Conservation (phyloP, 2,797 vertebrate genomes). For the Chiroxiphia lanceolata region DNA sequence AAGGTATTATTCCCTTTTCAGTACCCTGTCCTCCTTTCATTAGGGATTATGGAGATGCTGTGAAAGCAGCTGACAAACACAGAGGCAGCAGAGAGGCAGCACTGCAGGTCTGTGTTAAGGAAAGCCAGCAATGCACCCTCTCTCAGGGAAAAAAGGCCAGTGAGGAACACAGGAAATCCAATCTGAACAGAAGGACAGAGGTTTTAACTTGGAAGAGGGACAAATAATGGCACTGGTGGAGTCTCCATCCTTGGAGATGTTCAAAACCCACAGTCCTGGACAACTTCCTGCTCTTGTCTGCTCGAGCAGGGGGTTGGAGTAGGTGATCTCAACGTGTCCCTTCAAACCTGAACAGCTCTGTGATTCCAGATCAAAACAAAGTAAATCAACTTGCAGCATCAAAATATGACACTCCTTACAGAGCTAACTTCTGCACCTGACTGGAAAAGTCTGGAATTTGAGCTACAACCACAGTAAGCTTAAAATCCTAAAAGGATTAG, state of each 20-base stretch:
- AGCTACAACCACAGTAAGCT: not conserved
- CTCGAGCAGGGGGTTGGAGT: not conserved
- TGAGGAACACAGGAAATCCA: not conserved
- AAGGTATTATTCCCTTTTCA: not conserved
- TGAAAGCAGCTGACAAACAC: not conserved
- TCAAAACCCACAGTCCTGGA: not conserved
- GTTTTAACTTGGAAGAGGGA: not conserved
- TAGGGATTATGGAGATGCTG: not conserved
- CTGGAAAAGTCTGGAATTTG: not conserved
- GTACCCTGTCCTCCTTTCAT: not conserved
- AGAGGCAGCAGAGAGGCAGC: not conserved
- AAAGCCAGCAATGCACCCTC: not conserved
- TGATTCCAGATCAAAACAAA: not conserved
- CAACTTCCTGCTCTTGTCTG: not conserved
- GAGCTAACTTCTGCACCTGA: not conserved
- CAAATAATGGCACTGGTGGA: not conserved
- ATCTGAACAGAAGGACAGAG: not conserved
- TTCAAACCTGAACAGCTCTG: not conserved
- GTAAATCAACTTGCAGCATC: not conserved
- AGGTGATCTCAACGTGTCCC: not conserved
- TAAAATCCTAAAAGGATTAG: not conserved
- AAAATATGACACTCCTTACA: not conserved
- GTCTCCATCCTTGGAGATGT: not conserved
- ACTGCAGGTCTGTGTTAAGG: not conserved
- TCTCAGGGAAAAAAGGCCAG: not conserved